phyloP scores from a whole-genome alignment of 1,140 invertebrate genomes.

The Achroia grisella region DNA sequence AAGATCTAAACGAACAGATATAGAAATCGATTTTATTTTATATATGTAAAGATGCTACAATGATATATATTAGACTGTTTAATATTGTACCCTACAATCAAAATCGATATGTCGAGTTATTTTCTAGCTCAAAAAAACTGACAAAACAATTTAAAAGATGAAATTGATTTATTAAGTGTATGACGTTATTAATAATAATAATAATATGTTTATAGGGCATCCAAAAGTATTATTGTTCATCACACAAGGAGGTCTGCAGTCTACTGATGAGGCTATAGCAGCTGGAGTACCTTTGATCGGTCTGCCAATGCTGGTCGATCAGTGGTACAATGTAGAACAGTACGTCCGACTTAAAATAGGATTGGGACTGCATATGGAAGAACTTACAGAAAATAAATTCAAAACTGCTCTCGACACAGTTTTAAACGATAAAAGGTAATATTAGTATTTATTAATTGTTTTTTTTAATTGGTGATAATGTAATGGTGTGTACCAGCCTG shows the following conservation, averaged over 20 bases:
- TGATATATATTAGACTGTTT: no score
- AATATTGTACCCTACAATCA: no score
- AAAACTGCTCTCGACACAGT: slow-evolving; percentile 19
- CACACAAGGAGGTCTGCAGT: slow-evolving; percentile 68
- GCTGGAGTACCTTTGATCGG: slow-evolving; percentile 73
- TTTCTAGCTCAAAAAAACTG: no score
- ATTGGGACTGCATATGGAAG: slow-evolving; percentile 16
- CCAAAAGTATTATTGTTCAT: slow-evolving; percentile 35
- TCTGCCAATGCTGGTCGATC: slow-evolving; percentile 40
- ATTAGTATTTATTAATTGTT: not conserved
- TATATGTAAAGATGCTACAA: no score
- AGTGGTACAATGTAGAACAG: slow-evolving; percentile 23
- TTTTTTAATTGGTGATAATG: no score
- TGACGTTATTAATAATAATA: not conserved
- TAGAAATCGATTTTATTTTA: no score
- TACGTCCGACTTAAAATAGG: slow-evolving; percentile 22
- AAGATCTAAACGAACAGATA: no score
- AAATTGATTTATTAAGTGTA: no score
- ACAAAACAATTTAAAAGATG: no score
- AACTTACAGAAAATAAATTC: slow-evolving; percentile 19
- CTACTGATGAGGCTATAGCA: slow-evolving; percentile 73
- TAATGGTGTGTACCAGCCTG: no score
- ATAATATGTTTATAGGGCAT: slow-evolving; percentile 21
- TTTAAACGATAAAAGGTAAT: slow-evolving; percentile 5
- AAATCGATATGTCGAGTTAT: no score